These are phyloP conservation scores for Hydriomena furcata DNA, from an alignment of 2,888 invertebrate species.

Conservation along the genomic window DNA sequence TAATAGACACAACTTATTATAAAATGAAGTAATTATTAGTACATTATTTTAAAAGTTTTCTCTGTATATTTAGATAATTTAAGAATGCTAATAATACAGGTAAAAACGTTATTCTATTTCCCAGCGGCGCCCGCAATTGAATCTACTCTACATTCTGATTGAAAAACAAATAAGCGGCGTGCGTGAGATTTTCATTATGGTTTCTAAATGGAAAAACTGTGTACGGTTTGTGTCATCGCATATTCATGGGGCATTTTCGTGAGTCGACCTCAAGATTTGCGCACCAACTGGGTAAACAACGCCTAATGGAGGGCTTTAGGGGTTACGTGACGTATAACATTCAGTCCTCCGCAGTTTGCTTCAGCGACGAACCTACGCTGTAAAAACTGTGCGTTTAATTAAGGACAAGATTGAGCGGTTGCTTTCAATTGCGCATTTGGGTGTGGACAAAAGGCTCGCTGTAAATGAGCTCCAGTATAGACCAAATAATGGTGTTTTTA, in stretches of 20 bases:
- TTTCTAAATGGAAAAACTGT: constrained; percentile 81
- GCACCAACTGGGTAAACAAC: constrained; percentile 78
- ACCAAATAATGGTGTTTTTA: no score
- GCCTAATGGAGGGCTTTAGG: constrained; percentile 78
- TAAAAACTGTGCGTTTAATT: constrained; percentile 34
- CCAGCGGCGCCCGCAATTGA: constrained; percentile 33
- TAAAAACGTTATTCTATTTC: not conserved
- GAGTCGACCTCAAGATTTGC: constrained; percentile 81
- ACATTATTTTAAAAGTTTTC: no score
- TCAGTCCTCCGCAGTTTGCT: constrained; percentile 59
- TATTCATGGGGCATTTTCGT: constrained; percentile 83
- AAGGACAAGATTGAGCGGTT: constrained; percentile 27
- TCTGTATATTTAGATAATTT: no score
- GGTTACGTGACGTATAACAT: constrained; percentile 72
- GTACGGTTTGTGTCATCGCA: constrained; percentile 82
- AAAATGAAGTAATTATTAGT: no score
- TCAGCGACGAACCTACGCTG: constrained; percentile 26
- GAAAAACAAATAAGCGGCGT: constrained; percentile 71
- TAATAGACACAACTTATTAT: no score
- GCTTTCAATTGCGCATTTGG: constrained; percentile 13
- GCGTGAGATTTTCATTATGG: constrained; percentile 77
- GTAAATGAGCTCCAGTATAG: not conserved
- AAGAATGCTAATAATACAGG: not conserved
- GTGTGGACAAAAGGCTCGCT: not conserved
- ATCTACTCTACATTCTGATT: constrained; percentile 52